Conservation (phyloP, 2,797 vertebrate genomes). For the Margarornis squamiger region DNA sequence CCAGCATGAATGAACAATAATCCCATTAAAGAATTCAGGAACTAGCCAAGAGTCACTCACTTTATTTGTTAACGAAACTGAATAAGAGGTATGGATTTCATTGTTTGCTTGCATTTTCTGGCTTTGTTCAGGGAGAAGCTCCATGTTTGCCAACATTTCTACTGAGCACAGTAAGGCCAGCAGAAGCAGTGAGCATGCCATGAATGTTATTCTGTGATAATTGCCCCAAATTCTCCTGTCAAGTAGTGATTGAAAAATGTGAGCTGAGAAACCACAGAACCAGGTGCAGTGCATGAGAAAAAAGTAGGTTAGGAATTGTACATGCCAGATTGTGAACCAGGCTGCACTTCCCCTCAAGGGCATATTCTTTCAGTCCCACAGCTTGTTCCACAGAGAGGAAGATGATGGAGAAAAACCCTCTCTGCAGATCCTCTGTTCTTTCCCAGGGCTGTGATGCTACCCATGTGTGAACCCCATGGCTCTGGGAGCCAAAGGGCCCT, state of each 20-base stretch:
- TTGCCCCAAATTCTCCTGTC: background rate
- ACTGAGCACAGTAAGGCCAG: background rate
- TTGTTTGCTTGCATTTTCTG: slow-evolving; percentile 5
- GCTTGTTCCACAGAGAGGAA: background rate
- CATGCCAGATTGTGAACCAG: background rate
- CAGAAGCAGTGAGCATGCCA: background rate
- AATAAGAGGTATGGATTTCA: slow-evolving; percentile 3
- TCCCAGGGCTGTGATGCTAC: background rate
- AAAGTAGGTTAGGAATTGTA: background rate
- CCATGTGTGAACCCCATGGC: background rate
- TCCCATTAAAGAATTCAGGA: slow-evolving; percentile 23
- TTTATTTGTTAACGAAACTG: slow-evolving; percentile 39
- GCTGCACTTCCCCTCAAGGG: background rate
- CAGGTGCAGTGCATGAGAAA: background rate
- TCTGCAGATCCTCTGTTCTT: background rate
- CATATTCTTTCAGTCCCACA: background rate
- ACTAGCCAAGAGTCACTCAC: slow-evolving; percentile 23
- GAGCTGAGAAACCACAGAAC: background rate
- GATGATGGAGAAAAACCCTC: background rate
- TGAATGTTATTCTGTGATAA: background rate
- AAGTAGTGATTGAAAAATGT: background rate
- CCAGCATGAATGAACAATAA: slow-evolving; percentile 41
- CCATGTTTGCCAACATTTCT: background rate
- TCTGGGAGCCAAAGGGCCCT: background rate
- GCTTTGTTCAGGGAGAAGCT: background rate